Percentiles rank a stretch among this genome's conserved stretches.
phyloP scores from a whole-genome alignment of 2,113 vertebrate genomes.

The Falcunculus frontatus region DNA sequence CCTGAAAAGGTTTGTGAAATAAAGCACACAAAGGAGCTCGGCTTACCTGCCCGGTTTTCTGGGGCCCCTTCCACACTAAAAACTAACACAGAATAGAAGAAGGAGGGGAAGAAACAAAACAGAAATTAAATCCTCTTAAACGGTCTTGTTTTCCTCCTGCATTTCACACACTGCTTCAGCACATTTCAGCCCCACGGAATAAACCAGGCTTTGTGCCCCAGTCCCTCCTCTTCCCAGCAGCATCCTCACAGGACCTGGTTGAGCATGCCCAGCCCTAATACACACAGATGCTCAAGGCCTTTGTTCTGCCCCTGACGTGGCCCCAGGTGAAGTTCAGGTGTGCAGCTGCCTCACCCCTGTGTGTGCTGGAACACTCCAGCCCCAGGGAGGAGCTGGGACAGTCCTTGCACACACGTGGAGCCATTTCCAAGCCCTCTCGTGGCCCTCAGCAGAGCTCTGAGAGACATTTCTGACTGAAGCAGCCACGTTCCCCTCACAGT shows the following conservation, averaged over 20 bases:
- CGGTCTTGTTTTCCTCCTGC: constrained; percentile 27
- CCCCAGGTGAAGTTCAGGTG: not conserved
- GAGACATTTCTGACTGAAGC: not conserved
- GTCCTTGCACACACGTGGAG: not conserved
- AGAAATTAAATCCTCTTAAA: constrained; percentile 63
- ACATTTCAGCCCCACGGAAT: constrained; percentile 1
- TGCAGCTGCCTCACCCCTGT: not conserved
- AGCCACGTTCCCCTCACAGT: not conserved
- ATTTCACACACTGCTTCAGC: constrained; percentile 22
- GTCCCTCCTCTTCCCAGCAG: constrained; percentile 47
- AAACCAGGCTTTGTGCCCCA: constrained; percentile 29
- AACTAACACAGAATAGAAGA: constrained; percentile 70
- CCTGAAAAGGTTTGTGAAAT: constrained; percentile 32
- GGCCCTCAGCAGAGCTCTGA: not conserved
- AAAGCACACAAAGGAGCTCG: constrained; percentile 50
- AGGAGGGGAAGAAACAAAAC: constrained; percentile 67
- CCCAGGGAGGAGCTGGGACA: not conserved
- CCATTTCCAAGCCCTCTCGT: not conserved
- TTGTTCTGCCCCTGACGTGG: not conserved
- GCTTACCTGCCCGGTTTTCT: constrained; percentile 78
- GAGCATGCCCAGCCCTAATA: constrained; percentile 53
- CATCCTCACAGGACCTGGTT: not conserved
- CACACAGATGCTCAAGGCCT: constrained; percentile 27
- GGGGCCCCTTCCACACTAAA: constrained; percentile 81
- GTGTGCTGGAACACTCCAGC: not conserved